A percentile compares a stretch with the other conserved stretches of the same genome.
phyloP scores from a whole-genome alignment of 2,113 vertebrate species.

The Fulmarus glacialis region DNA sequence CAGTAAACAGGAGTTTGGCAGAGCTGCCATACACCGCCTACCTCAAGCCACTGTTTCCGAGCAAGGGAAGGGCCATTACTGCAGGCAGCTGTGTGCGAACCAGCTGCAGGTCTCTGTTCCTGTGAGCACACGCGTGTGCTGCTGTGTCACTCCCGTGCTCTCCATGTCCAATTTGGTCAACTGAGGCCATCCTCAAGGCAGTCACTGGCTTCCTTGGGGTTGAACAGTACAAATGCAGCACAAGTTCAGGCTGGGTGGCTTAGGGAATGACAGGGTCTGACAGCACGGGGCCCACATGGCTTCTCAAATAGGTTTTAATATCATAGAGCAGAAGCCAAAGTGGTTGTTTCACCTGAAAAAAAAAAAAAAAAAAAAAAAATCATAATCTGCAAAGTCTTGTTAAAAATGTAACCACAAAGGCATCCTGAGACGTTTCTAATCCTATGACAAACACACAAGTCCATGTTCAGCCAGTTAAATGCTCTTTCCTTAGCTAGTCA shows the following conservation, averaged over 20 bases:
- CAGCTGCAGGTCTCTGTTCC: not conserved
- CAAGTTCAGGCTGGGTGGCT: not conserved
- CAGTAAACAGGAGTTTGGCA: not conserved
- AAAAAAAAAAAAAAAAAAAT: too few relatives aligned
- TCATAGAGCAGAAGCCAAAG: not conserved
- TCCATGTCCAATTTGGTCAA: not conserved
- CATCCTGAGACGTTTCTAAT: not conserved
- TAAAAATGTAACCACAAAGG: too few relatives aligned
- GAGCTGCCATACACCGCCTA: not conserved
- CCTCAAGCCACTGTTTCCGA: not conserved
- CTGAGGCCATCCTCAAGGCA: accelerated
- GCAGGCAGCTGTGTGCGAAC: not conserved
- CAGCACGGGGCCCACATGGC: not conserved
- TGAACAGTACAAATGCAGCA: not conserved
- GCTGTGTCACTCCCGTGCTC: accelerated
- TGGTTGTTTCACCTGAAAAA: not conserved
- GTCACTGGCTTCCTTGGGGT: not conserved
- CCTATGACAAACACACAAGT: not conserved
- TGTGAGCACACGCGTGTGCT: accelerated
- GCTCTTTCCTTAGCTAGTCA: not conserved
- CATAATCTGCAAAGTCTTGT: too few relatives aligned
- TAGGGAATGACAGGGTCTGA: not conserved
- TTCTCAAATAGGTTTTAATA: not conserved
- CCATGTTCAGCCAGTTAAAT: not conserved
- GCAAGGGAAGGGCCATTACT: not conserved